Evolutionary conservation across 2,113 vertebrate genomes (phyloP).

Genomic region (Rafetus swinhoei): DNA sequence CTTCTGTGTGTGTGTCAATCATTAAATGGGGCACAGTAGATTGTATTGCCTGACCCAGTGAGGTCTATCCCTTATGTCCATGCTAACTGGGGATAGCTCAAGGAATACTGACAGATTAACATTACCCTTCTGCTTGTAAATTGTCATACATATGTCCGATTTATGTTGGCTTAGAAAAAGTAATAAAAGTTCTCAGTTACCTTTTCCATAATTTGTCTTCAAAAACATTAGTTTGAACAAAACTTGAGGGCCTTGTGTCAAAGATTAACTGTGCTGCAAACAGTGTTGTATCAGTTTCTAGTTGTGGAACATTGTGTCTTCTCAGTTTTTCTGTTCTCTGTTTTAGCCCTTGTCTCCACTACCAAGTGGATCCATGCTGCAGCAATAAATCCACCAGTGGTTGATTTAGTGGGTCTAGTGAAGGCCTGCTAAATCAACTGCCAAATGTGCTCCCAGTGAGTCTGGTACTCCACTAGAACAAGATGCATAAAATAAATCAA

Average conservation of each 20-base stretch:
- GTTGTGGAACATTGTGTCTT: background rate
- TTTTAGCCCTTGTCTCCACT: background rate
- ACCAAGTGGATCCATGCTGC: no score
- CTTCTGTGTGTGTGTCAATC: background rate
- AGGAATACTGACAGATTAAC: background rate
- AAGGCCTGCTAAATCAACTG: no score
- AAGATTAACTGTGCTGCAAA: background rate
- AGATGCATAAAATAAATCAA: no score
- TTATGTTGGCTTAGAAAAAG: background rate
- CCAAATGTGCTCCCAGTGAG: no score
- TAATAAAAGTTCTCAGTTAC: background rate
- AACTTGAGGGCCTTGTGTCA: background rate
- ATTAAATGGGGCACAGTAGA: background rate
- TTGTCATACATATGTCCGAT: accelerated
- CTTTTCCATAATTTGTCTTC: background rate
- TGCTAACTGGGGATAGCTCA: accelerated
- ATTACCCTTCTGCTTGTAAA: accelerated
- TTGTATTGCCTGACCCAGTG: background rate
- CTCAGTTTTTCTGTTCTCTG: background rate
- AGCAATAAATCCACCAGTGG: no score
- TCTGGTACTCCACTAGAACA: no score
- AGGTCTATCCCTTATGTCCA: accelerated
- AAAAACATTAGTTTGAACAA: background rate
- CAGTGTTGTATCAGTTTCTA: background rate
- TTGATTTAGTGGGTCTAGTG: no score